Base-by-base conservation (phyloP, 2,797 vertebrate genomes). In the Sebastes vulpes region DNA sequence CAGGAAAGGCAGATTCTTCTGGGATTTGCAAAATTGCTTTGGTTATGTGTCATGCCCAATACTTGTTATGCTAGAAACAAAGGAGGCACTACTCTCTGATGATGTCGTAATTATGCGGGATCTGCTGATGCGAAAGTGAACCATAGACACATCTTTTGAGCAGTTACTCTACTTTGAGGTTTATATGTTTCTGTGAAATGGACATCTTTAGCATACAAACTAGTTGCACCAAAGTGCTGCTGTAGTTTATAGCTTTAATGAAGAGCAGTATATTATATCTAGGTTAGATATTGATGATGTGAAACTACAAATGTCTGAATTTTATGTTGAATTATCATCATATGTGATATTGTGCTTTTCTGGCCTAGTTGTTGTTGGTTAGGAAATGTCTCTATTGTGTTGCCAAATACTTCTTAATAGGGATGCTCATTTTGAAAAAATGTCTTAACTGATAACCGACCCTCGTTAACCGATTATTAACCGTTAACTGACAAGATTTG, bases 31-130 rank as follows among this genome's bases (percentile, higher is more conserved):
- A 18, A 71, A 67, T 54, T 28, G 9, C 60, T 83, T 78, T 84
- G 31, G 29, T 82, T 32, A 25, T 21, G 12, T 68, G 59, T 84
- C 68, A 64, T 52, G 6, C 4, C 9, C 53, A 35, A 46, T 84
- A 21, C 18, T 79, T 84, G 32, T 65, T 71, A 32, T 29, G 23
- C 54, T 35, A 5, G 16, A 68, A 77, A 86, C 61, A 79, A 84
- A 72, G 11, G 21, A 67, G 38, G 32, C 63, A 25, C 8, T 21
- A 2, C 52, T 61, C 72, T 84, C 56, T 82, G 71, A 79, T 82
- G 71, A 79, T 72, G 31, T n/a, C n/a, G 21, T 29, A 68, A 28
- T 85, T 71, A 75, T 79, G 29, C 28, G 32, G 28, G 11, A 66
- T 54, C 18, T 66, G 28, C n/a, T 65, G 28, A 10, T 76, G 46